These are phyloP conservation scores for Burhinus bistriatus DNA, from an alignment of 2,113 vertebrate species.

Conservation along the genomic window DNA sequence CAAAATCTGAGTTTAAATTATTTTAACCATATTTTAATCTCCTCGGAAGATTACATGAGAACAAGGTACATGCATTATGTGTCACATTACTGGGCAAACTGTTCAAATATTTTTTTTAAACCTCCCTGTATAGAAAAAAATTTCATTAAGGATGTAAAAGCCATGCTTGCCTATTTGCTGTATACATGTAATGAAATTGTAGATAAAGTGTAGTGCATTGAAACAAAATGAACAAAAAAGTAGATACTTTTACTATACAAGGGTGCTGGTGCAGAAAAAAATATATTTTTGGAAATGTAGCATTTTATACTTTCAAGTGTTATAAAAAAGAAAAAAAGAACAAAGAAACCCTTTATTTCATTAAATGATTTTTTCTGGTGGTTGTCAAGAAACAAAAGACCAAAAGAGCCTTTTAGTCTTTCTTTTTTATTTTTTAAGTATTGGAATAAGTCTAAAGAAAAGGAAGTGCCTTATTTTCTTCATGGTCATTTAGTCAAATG, in stretches of 20 bases:
- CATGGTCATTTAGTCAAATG: constrained; percentile 85
- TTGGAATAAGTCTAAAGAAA: constrained; percentile 88
- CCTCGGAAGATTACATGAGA: constrained; percentile 73
- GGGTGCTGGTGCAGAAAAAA: constrained; percentile 91
- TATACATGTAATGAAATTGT: constrained; percentile 93
- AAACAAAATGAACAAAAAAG: constrained; percentile 84
- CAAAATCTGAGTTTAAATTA: constrained; percentile 69
- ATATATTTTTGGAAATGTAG: constrained; percentile 93
- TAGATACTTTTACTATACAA: constrained; percentile 88
- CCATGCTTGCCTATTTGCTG: constrained; percentile 93
- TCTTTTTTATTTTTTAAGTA: constrained; percentile 84
- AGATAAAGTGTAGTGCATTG: constrained; percentile 89
- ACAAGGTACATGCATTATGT: constrained; percentile 90
- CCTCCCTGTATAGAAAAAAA: constrained; percentile 86
- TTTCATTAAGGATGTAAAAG: constrained; percentile 92
- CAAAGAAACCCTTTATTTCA: constrained; percentile 96
- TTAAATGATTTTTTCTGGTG: constrained; percentile 87
- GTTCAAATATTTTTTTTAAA: constrained; percentile 84
- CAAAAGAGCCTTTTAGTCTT: constrained; percentile 89
- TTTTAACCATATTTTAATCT: constrained; percentile 75
- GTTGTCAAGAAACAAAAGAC: constrained; percentile 89
- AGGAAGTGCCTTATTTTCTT: constrained; percentile 94
- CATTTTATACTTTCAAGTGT: constrained; percentile 96
- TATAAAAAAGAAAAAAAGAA: constrained; percentile 87
- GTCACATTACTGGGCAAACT: constrained; percentile 87